Base-by-base conservation (phyloP, 2,113 vertebrate species). In the Odocoileus virginianus region DNA sequence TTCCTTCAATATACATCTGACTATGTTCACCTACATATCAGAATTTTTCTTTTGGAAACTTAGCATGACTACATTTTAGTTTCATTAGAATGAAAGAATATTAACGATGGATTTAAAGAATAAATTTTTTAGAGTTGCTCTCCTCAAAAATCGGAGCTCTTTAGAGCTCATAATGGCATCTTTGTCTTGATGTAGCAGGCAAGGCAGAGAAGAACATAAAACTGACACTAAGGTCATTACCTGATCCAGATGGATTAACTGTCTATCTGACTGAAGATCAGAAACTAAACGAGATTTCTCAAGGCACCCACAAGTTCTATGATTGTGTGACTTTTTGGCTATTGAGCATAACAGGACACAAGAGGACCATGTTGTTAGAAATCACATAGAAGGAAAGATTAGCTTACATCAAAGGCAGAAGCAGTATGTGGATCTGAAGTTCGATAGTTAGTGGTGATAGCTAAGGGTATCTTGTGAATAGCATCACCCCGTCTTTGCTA, bases 171-270 rank as follows among this genome's bases (percentile, higher is more conserved):
- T 52, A 55, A 95, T 47, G 64, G 23, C 47, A 83, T 58, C 50
- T 82, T 23, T 83, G 45, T 87, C 58, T 95, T 50, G 93, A 87
- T 96, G 57, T 85, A 96, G 16, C 25, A 79, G 61, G 6, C 23
- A 89, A 76, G 52, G 50, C 55, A 87, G n/a, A 95, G 50, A 50
- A 91, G 96, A 94, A 89, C 54, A 92, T 50, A 92, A 95, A 91
- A 76, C 30, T 10, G 93, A 76, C 33, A 86, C 3, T 43, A 78
- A 91, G 36, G 15, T 87, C 43, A 30, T 94, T 96, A 45, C 60
- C 33, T 95, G 54, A 96, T 94, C 27, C 50, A 15, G 16, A 67
- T 43, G 71, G 11, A 95, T 96, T 92, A 92, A 47, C 57, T 23
- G 8, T 55, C 47, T 55, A 85, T 43, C 14, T 95, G 43, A 23